Base-by-base conservation (phyloP, 2,797 vertebrate species). In the Coregonus sp. region DNA sequence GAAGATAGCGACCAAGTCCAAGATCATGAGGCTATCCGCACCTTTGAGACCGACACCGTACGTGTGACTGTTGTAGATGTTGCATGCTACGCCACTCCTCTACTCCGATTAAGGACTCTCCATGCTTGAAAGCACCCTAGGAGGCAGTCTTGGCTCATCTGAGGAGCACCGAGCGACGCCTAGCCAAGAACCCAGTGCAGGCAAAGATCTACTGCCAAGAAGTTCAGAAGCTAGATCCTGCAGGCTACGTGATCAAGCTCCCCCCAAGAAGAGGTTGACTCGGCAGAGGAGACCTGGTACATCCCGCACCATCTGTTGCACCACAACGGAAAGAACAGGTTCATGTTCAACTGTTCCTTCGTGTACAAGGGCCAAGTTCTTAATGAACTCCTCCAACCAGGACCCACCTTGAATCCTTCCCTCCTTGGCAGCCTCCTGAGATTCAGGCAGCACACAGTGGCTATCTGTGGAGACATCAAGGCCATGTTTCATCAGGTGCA, bases 301-400 rank as follows among this genome's bases (percentile, higher is more conserved):
- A 25, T 25, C 25, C 25, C 25, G 1, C 25, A 25, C 16, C 66
- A 76, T 50, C 40, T 75, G 3, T 14, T 75, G 3, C 25, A 56
- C 16, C 73, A 75, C 63, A 75, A 75, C 5, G 20, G 40, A 1
- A 75, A 33, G 16, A 5, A 25, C 11, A 50, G 61, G 7, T 3
- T 75, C 14, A 40, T 67, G 5, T 66, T 67, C 16, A 75, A 75
- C 31, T 67, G 61, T 29, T 66, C 5, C 1, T 75, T 29, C n/a
- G n/a, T 0, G 0, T 63, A 74, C 33, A 11, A 50, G 37, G 16
- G 15, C 1, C 15, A 11, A 12, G 15, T 5, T 12, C n/a, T 74
- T 3, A 74, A 65, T 25, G 33, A 65, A 3, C 9, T 6, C 4
- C 18, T 66, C 33, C 59, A 47, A 3, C 18, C 59, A 20, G 73